These are phyloP conservation scores for Lasius platythorax DNA, from an alignment of 2,888 invertebrate genomes.

Conservation along the genomic window DNA sequence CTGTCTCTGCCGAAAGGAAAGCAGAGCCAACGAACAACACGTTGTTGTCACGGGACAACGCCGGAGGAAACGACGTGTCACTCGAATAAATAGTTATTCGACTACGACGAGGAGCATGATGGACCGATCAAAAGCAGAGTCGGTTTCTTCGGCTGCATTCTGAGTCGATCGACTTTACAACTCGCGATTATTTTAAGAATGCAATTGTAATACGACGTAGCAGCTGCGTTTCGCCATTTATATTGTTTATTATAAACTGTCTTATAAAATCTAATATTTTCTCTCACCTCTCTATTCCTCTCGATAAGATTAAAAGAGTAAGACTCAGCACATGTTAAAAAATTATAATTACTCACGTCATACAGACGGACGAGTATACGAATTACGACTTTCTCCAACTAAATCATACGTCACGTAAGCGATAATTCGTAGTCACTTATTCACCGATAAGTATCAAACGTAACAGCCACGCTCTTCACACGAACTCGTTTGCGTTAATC, in stretches of 20 bases:
- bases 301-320: not conserved
- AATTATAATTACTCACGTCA: constrained; percentile 40
- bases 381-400: constrained; percentile 25
- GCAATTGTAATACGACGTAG: constrained; percentile 6
- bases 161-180: constrained; percentile 63
- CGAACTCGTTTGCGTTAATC: constrained; percentile 37
- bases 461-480: constrained; percentile 13
- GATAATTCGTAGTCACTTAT: constrained; percentile 32
- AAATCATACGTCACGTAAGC: constrained; percentile 13
- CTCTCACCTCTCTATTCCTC: not conserved
- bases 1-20: constrained; percentile 66
- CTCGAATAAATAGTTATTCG: constrained; percentile 70
- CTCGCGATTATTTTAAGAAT: constrained; percentile 29
- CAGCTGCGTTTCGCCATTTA: not conserved
- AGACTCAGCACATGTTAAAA: not conserved
- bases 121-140: constrained; percentile 59
- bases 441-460: constrained; percentile 42
- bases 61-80: constrained; percentile 72
- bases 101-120: constrained; percentile 50
- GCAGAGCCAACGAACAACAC: constrained; percentile 61
- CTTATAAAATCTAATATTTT: not conserved
- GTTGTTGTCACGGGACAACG: constrained; percentile 76
- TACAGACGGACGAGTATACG: not conserved
- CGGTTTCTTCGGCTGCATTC: constrained; percentile 35
- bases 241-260: not conserved